Evolutionary conservation across 2,888 invertebrate species (phyloP).

Genomic region (Microctonus brassicae): DNA sequence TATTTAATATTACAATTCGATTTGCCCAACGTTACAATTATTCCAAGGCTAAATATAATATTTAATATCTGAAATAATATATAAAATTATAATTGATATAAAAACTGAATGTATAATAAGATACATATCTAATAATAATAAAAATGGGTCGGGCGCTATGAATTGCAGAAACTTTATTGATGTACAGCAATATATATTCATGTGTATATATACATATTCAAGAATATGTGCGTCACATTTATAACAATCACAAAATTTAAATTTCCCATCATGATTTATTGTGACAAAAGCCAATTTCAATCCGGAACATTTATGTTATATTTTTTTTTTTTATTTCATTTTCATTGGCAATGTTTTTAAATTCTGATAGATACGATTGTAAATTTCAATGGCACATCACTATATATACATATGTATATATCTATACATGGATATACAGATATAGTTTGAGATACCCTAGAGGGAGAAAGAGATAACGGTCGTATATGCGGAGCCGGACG

Average conservation of each 20-base stretch:
- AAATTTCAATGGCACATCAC: constrained; percentile 21
- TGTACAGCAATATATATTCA: not conserved
- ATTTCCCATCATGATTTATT: constrained; percentile 5
- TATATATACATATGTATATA: too few species aligned
- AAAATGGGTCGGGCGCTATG: not conserved
- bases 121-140: not conserved
- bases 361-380: constrained; percentile 16
- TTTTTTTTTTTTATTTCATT: not conserved
- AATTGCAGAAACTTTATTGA: not conserved
- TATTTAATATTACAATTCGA: too few species aligned
- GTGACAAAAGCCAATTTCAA: constrained; percentile 11
- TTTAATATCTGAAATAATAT: not conserved
- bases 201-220: not conserved
- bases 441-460: not conserved
- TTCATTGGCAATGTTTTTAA: constrained; percentile 3
- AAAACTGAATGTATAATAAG: too few species aligned
- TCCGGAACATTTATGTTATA: constrained; percentile 4
- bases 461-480: constrained; percentile 3
- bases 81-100: not conserved
- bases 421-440: not conserved
- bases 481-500: constrained; percentile 19
- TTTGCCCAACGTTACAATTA: too few species aligned
- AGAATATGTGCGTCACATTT: not conserved
- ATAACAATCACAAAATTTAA: not conserved
- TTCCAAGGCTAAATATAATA: not conserved